Evolutionary conservation across 2,888 invertebrate species (phyloP).

Genomic region (Caenorhabditis wallacei): DNA sequence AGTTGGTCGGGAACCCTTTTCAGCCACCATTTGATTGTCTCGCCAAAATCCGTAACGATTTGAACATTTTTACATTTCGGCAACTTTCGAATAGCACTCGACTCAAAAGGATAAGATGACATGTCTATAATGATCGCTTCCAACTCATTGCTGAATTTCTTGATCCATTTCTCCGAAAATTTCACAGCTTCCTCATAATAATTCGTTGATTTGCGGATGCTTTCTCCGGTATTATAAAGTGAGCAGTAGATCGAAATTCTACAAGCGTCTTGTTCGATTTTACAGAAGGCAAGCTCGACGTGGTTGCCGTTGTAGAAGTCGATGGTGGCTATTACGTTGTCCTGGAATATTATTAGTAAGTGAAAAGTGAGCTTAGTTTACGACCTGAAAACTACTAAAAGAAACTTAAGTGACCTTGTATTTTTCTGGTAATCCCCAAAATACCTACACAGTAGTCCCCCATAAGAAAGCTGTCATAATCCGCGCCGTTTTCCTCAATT

Average conservation of each 20-base stretch:
- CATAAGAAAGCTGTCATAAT: neutral
- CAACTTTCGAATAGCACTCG: neutral
- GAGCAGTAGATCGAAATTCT: neutral
- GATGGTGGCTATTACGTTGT: no score
- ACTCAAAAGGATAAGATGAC: conserved; percentile 15
- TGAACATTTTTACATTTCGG: conserved; percentile 1
- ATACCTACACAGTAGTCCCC: neutral
- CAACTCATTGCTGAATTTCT: conserved; percentile 1
- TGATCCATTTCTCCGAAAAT: conserved; percentile 23
- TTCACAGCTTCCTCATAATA: conserved; percentile 37
- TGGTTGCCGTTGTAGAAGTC: no score
- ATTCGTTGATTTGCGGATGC: neutral
- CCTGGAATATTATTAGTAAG: no score
- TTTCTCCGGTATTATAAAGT: neutral
- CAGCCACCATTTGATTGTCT: conserved; percentile 14
- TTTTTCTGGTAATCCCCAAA: neutral
- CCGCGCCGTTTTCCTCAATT: neutral
- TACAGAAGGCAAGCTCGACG: no score
- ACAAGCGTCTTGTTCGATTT: conserved; percentile 20
- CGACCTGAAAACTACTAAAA: no score
- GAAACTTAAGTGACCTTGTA: no score
- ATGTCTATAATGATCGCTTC: neutral
- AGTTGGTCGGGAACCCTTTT: conserved; percentile 15
- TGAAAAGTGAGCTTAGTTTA: no score
- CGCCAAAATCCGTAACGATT: neutral